Evolutionary conservation across 2,113 vertebrate species (phyloP), one percentile per base, ranked within the genome.

Genomic region (Catagonus wagneri): DNA sequence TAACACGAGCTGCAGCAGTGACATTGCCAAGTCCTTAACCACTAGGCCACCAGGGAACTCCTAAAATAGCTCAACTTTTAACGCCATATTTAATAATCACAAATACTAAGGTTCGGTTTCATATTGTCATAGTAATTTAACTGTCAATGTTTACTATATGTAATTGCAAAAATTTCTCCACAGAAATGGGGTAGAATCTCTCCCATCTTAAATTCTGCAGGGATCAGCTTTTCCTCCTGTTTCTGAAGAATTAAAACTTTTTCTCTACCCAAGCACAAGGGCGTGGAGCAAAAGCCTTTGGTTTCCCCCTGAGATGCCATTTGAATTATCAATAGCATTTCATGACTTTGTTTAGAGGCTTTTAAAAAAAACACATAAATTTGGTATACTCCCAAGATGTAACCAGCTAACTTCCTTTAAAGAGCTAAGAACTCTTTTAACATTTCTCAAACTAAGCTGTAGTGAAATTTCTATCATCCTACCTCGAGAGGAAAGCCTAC

Each of bases 41-140:
- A 44, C 44, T 44, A 44, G 44, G 44, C 44, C 44, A 44, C 44
- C 44, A 44, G 44, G 44, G 44, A 44, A 44, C 8, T 44, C 44
- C 44, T 72, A 81, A 96, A 93, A 78, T 36, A 85, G 63, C 79
- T 96, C 61, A 50, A 86, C 68, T 93, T 93, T 91, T 90, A 85
- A 95, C 75, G 15, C 93, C 83, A 79, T 56, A 81, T 68, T 91
- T 89, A 95, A 86, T 92, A 84, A 23, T 74, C 54, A 78, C 92
- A 75, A 85, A 76, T 94, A 85, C 81, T 88, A 91, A 93, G 34
- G 20, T 63, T 78, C 61, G 69, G 50, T n/a, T 91, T 93, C 27
- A 76, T 80, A 71, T 75, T 84, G 81, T 72, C 83, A 44, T 4
- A 89, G 71, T 72, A 91, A 68, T 74, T 90, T 94, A 94, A 66